Base-by-base conservation (phyloP, 2,113 vertebrate species). In the Bubo blakistoni region DNA sequence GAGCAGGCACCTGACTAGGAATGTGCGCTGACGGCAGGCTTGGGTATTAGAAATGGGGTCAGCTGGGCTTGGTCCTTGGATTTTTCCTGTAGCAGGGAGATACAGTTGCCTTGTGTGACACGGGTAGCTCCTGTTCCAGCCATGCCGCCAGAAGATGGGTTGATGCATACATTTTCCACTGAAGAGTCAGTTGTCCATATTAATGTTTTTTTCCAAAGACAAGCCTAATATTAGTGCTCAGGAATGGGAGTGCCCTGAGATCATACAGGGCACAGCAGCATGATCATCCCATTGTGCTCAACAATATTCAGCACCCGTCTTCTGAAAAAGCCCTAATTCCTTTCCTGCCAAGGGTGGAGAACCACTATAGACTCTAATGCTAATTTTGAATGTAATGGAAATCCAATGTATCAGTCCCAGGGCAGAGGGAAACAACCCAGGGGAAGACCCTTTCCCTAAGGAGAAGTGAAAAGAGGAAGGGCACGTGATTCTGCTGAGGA, bases 11-110 rank as follows among this genome's bases (percentile, higher is more conserved):
- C 32, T 22, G 5, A 46, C n/a, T n/a, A 49, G 58, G n/a, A 36
- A 14, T 0, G 0, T 2, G 3, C 1, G 3, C 13, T 74, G 55
- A 32, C 2, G 36, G 49, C 34, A 58, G 26, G 7, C 61, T 83
- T 1, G 0, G 52, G 51, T 72, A 32, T 36, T 86, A 44, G n/a
- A 55, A 71, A 32, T 44, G 12, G 47, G 40, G 20, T 65, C 78
- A 55, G 34, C 77, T 69, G 54, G 54, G 22, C 54, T 73, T 51
- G 8, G 16, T 57, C 25, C 29, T 67, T 0, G 2, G 20, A 14
- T 67, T 90, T 78, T 77, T 27, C 46, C 32, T 57, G 66, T 66
- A 32, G 52, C 51, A 86, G 63, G 58, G 42, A 66, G 36, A 52
- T 57, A 8, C 9, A 10, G 58, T 72, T 77, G 47, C 65, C 19